A percentile compares a stretch with the other conserved stretches of the same genome.
These are phyloP conservation scores for Crotalus helleri DNA, from an alignment of 2,113 vertebrate genomes.

Conservation along the genomic window DNA sequence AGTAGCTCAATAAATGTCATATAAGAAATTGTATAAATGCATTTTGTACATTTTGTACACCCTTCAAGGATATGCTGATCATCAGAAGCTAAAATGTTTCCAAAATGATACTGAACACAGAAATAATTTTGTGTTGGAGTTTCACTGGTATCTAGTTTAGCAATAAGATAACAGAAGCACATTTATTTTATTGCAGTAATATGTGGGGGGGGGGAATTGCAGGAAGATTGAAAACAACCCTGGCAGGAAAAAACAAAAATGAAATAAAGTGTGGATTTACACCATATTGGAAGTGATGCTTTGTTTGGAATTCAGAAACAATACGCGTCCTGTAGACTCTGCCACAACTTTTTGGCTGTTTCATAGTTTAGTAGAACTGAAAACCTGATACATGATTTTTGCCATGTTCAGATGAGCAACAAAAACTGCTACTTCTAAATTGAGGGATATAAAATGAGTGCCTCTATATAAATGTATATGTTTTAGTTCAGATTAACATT, in stretches of 20 bases:
- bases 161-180: background rate
- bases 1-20: conserved; percentile 15
- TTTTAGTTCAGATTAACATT: background rate
- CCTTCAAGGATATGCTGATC: background rate
- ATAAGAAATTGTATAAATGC: background rate
- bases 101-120: no score
- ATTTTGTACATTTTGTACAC: background rate
- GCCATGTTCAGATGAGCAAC: background rate
- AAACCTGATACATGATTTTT: background rate
- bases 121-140: background rate
- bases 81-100: background rate
- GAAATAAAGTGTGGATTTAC: background rate
- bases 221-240: background rate
- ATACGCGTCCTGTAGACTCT: background rate
- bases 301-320: background rate
- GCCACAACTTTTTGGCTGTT: background rate
- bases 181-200: background rate
- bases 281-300: background rate
- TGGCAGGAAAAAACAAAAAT: background rate
- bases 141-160: background rate
- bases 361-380: background rate
- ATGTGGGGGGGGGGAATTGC: background rate
- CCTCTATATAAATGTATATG: background rate
- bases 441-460: background rate
- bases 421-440: background rate